phyloP scores from a whole-genome alignment of 2,888 invertebrate genomes.

The Tribolium freemani region DNA sequence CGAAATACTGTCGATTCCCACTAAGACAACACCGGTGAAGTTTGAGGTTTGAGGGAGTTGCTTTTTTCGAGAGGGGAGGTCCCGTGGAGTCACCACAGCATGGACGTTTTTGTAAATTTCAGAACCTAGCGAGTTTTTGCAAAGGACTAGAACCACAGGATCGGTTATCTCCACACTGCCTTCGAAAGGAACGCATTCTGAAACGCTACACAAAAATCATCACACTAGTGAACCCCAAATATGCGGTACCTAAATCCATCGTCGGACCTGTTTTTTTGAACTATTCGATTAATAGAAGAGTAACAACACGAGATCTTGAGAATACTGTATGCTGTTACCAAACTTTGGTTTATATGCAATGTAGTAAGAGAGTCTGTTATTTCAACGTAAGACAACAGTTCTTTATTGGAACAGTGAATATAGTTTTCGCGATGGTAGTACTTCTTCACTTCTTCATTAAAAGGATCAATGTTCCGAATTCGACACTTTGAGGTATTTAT shows the following conservation, averaged over 20 bases:
- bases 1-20: conserved; percentile 88
- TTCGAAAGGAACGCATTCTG: conserved; percentile 68
- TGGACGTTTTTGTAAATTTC: conserved; percentile 70
- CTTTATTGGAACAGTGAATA: conserved; percentile 50
- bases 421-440: conserved; percentile 45
- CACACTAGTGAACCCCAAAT: background rate
- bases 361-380: conserved; percentile 47
- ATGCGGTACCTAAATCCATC: conserved; percentile 49
- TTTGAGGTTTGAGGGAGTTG: background rate
- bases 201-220: conserved; percentile 49
- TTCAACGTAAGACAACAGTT: conserved; percentile 53
- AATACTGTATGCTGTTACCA: conserved; percentile 53
- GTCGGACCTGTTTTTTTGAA: conserved; percentile 49
- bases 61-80: background rate
- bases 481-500: conserved; percentile 55
- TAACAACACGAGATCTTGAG: conserved; percentile 57
- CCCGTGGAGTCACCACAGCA: conserved; percentile 64
- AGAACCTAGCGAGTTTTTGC: conserved; percentile 55
- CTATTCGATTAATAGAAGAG: conserved; percentile 59
- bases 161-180: conserved; percentile 62
- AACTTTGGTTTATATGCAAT: conserved; percentile 51
- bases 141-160: conserved; percentile 71
- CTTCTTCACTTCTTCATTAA: conserved; percentile 51
- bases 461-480: conserved; percentile 56
- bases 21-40: conserved; percentile 24